Base-by-base conservation (phyloP, 2,888 invertebrate genomes). In the Drosophila lutescens region DNA sequence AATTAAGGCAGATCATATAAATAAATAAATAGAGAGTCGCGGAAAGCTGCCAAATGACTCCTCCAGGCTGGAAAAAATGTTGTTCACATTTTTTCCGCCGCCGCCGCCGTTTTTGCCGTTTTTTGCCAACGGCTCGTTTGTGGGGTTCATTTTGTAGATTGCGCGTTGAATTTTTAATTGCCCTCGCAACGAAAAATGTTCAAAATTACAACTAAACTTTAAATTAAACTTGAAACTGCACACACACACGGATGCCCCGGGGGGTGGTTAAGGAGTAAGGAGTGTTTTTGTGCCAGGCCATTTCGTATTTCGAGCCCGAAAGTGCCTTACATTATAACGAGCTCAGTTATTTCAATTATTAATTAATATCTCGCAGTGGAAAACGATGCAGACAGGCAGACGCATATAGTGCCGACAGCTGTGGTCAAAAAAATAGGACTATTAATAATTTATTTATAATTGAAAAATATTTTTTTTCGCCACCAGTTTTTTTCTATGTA, bases 131-230 rank as follows among this genome's bases (percentile, higher is more conserved):
- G 15, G 17, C 26, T 32, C 26, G 23, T 56, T 40, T 69, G 70
- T 76, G 63, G 61, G 69, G 75, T 61, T 82, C 77, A 79, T 74
- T 79, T 74, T 56, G 63, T 58, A 79, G 74, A 79, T 75, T 79
- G 82, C 73, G 50, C 72, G 77, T 67, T 82, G 82, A 75, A 87
- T 85, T 82, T 82, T 82, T 82, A 87, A 82, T 85, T 87, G 85
- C 75, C 63, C 59, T 62, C 75, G 49, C 75, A 66, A 58, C 54
- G 46, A 74, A 74, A 75, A 85, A 81, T 70, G 66, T 67, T 74
- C 59, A 54, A 85, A 81, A 85, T 85, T 82, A 75, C 82, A 85
- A 65, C 80, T 75, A 80, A 80, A 80, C 82, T 82, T 81, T 73
- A 70, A 78, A 86, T 84, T 76, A 78, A 77, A 74, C 80, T 63